phyloP scores from a whole-genome alignment of 2,888 invertebrate species.

The Ennomos quercinarius region DNA sequence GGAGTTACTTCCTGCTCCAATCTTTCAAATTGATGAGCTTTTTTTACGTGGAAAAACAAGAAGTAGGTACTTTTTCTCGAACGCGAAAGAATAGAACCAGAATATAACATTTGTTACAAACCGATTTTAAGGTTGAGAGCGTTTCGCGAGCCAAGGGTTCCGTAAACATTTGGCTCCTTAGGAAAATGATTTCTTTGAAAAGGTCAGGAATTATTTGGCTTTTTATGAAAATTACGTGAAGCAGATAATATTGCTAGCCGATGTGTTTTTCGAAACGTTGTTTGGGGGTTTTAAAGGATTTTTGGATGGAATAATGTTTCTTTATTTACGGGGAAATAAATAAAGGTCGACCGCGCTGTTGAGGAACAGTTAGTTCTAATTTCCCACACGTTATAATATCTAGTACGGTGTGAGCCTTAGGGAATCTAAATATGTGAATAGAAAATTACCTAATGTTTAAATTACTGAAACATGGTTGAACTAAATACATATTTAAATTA shows the following conservation, averaged over 20 bases:
- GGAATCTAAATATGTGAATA: too few species aligned
- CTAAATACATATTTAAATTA: too few species aligned
- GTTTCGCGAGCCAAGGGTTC: constrained; percentile 38
- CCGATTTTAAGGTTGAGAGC: constrained; percentile 38
- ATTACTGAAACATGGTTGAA: too few species aligned
- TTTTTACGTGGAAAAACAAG: constrained; percentile 10
- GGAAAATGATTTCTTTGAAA: constrained; percentile 34
- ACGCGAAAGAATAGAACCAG: constrained; percentile 21
- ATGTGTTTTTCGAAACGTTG: constrained; percentile 28
- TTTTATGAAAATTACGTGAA: constrained; percentile 32
- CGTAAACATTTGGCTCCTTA: constrained; percentile 39
- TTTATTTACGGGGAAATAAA: constrained; percentile 6
- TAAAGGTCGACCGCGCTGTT: neutral
- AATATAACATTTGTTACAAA: constrained; percentile 34
- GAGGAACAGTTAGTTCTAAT: too few species aligned
- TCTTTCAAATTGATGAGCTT: constrained; percentile 21
- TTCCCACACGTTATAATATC: too few species aligned
- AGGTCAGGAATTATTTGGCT: constrained; percentile 38
- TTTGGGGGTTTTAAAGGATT: constrained; percentile 13
- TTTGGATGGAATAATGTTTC: constrained; percentile 3
- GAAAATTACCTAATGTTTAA: too few species aligned
- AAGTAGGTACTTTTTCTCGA: constrained; percentile 6
- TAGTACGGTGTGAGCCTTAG: too few species aligned
- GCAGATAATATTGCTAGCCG: constrained; percentile 31
- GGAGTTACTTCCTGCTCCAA: constrained; percentile 5